Percentiles rank a stretch among this genome's conserved stretches.
Evolutionary conservation across 1,140 invertebrate genomes (phyloP).

Genomic region (Papilio machaon): DNA sequence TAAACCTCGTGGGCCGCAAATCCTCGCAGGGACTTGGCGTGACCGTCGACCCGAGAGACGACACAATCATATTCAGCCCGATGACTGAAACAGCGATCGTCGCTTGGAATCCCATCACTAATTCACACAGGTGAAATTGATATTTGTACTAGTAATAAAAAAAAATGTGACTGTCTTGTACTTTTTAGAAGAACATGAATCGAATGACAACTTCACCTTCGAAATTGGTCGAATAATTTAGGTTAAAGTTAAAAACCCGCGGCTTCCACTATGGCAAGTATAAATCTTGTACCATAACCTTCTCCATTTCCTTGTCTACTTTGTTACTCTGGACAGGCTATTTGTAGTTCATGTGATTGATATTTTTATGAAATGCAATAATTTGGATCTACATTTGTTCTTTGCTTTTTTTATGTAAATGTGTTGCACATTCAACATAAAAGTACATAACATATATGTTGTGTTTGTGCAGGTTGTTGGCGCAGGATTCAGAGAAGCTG

Average conservation of each 20-base stretch:
- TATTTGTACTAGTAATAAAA: background rate
- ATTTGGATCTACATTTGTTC: no score
- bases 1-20: conserved; percentile 89
- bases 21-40: conserved; percentile 90
- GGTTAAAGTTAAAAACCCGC: no score
- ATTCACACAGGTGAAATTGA: conserved; percentile 69
- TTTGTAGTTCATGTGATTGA: no score
- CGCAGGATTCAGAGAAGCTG: conserved; percentile 85
- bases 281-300: no score
- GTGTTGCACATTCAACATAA: background rate
- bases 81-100: conserved; percentile 90
- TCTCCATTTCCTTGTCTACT: no score
- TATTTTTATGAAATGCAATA: no score
- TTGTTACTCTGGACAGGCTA: no score
- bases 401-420: background rate
- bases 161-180: no score
- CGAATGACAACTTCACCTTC: no score
- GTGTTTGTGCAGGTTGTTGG: conserved; percentile 84
- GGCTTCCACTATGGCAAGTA: no score
- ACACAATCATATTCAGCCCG: conserved; percentile 88
- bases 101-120: conserved; percentile 88
- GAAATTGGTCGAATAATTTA: no score
- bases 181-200: no score
- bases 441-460: background rate
- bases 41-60: conserved; percentile 85